Base-by-base conservation (phyloP, 2,797 vertebrate genomes). In the Momotus momota region DNA sequence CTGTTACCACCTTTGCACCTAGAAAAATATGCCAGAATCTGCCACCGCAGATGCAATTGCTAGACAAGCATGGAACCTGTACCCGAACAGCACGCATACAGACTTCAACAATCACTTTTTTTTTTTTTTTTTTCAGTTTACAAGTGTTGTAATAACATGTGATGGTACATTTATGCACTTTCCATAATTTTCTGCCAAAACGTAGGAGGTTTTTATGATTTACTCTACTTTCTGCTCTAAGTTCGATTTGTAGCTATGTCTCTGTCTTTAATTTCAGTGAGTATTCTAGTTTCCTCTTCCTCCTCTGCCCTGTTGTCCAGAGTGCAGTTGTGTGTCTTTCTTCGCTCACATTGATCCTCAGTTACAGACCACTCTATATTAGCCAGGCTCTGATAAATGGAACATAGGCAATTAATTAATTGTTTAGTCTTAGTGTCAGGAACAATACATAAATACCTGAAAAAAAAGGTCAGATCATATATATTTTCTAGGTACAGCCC, bases 261-360 rank as follows among this genome's bases (percentile, higher is more conserved):
- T 62, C 8, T 73, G 69, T 75, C 33, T 33, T 29, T 67, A 40
- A 40, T 91, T 49, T 81, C 61, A 23, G 21, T 58, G 65, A 71
- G 41, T 49, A 23, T 35, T 55, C 4, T 5, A 4, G 13, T 78
- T 48, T 58, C 69, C 62, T 31, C 14, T 38, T 60, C 6, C 10
- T 2, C 14, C 1, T 0, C 0, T 14, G 18, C 45, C 14, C 13
- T 5, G 0, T 66, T 64, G 31, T 54, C 27, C 23, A 4, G 19
- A n/a, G 25, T 75, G 48, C 3, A 27, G 12, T 25, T 64, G 8
- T 14, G 7, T 62, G 27, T 25, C 35, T 35, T 25, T 78, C 54
- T 80, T 81, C 25, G 21, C 27, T 82, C 6, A 4, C 22, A 3
- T 81, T 55, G 15, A 35, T 70, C 48, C 35, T 27, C 16, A 13